phyloP scores from a whole-genome alignment of 92 coral and sea anemone genomes.

The Desmophyllum pertusum region DNA sequence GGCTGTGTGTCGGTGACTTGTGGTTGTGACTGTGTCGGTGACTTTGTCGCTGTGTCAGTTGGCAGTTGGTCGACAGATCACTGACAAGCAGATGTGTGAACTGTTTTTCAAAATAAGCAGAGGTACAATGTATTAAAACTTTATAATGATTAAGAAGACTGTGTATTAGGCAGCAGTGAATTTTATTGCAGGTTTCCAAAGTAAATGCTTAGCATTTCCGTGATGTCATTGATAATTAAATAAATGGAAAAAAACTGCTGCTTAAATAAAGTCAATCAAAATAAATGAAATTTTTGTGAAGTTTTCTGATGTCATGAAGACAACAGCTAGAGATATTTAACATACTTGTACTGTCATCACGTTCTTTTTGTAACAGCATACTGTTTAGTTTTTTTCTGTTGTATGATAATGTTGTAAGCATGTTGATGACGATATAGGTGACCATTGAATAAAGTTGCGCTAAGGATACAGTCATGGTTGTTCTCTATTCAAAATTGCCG shows the following conservation, averaged over 20 bases:
- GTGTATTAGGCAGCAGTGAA: constrained; percentile 3
- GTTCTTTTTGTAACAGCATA: neutral
- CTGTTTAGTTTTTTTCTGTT: neutral
- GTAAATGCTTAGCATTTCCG: constrained; percentile 7
- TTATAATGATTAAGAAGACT: constrained; percentile 4
- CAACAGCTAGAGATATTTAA: neutral
- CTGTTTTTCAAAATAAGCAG: constrained; percentile 6
- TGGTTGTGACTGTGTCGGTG: too few species aligned
- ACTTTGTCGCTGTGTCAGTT: neutral
- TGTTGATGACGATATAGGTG: constrained; percentile 1
- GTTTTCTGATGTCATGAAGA: neutral
- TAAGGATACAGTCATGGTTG: neutral
- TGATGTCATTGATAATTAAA: constrained; percentile 31
- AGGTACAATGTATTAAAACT: neutral
- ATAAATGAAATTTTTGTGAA: constrained; percentile 18
- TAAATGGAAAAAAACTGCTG: constrained; percentile 31
- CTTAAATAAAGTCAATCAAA: constrained; percentile 8
- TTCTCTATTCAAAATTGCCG: neutral
- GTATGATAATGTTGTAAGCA: neutral
- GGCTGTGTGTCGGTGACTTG: neutral
- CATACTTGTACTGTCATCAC: constrained; percentile 7
- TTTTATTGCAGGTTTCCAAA: constrained; percentile 37
- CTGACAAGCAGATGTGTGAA: constrained; percentile 9
- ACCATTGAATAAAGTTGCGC: constrained; percentile 12
- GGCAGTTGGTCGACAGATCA: neutral